Conservation (phyloP, 2,888 invertebrate genomes). For the Mycalesis mineus region DNA sequence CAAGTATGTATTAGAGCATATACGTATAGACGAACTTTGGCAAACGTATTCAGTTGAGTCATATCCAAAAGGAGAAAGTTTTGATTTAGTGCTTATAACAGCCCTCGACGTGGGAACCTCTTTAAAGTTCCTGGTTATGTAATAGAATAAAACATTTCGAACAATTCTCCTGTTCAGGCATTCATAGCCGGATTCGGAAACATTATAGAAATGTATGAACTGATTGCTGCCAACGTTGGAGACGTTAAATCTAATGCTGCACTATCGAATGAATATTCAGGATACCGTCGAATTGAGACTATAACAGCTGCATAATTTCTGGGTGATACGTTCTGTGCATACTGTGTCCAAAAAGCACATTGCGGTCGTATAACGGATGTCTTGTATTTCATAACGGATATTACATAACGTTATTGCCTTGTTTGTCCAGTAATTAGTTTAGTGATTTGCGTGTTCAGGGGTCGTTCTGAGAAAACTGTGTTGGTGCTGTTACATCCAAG, state of each 20-base stretch:
- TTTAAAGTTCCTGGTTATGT: constrained; percentile 71
- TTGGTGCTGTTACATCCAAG: too few species aligned
- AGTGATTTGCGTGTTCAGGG: too few species aligned
- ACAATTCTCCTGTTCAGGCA: constrained; percentile 58
- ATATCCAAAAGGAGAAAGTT: constrained; percentile 66
- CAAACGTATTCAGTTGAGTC: constrained; percentile 61
- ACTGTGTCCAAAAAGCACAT: not conserved
- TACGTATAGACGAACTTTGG: constrained; percentile 16
- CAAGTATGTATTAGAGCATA: not conserved
- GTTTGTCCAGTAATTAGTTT: too few species aligned
- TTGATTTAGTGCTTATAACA: constrained; percentile 76
- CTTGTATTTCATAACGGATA: too few species aligned
- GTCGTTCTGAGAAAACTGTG: too few species aligned
- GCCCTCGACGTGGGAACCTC: constrained; percentile 62
- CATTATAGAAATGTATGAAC: constrained; percentile 52
- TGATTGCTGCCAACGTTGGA: constrained; percentile 52
- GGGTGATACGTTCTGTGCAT: not conserved
- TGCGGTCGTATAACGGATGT: not conserved
- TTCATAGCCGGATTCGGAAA: constrained; percentile 52
- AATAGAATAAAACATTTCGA: constrained; percentile 75
- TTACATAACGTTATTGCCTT: too few species aligned
- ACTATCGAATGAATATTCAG: constrained; percentile 58
- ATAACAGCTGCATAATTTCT: not conserved
- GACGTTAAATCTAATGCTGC: constrained; percentile 58
- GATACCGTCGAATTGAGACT: constrained; percentile 31